Conservation (phyloP, 2,113 vertebrate species). For the Scomber colias region DNA sequence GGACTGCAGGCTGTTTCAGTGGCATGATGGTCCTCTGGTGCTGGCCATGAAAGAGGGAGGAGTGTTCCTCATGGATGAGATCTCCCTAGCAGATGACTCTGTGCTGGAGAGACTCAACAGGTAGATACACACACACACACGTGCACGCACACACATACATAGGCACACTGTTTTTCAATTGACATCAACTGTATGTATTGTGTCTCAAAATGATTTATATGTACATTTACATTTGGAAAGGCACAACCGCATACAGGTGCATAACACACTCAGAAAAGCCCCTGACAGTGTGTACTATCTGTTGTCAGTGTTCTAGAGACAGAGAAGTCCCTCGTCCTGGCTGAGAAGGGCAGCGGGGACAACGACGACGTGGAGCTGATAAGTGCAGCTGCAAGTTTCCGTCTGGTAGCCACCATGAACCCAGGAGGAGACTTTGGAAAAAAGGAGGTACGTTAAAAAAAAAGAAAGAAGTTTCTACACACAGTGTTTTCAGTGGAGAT, state of each 20-base stretch:
- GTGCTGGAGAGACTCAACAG: slow-evolving; percentile 98
- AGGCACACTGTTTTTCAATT: too few relatives aligned
- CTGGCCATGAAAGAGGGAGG: slow-evolving; percentile 93
- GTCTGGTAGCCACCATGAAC: slow-evolving; percentile 97
- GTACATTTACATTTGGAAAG: background rate
- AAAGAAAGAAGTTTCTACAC: background rate
- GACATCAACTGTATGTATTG: background rate
- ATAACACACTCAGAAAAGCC: background rate
- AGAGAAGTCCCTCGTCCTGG: slow-evolving; percentile 92
- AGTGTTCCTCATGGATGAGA: slow-evolving; percentile 97
- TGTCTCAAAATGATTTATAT: background rate
- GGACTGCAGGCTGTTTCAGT: slow-evolving; percentile 90
- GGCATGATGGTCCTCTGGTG: slow-evolving; percentile 96
- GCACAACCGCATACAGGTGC: background rate
- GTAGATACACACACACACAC: slow-evolving; percentile 70
- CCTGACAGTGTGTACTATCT: slow-evolving; percentile 11
- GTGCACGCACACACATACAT: background rate
- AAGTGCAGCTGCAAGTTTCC: slow-evolving; percentile 88
- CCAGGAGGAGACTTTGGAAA: slow-evolving; percentile 99
- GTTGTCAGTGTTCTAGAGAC: slow-evolving; percentile 86
- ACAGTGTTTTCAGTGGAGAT: background rate
- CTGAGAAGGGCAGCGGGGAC: slow-evolving; percentile 94
- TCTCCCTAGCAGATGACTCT: slow-evolving; percentile 97
- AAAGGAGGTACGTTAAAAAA: slow-evolving; percentile 90
- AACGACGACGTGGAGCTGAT: slow-evolving; percentile 91